Evolutionary conservation across 2,797 vertebrate species (phyloP).

Genomic region (Paedocypris micromegethes): DNA sequence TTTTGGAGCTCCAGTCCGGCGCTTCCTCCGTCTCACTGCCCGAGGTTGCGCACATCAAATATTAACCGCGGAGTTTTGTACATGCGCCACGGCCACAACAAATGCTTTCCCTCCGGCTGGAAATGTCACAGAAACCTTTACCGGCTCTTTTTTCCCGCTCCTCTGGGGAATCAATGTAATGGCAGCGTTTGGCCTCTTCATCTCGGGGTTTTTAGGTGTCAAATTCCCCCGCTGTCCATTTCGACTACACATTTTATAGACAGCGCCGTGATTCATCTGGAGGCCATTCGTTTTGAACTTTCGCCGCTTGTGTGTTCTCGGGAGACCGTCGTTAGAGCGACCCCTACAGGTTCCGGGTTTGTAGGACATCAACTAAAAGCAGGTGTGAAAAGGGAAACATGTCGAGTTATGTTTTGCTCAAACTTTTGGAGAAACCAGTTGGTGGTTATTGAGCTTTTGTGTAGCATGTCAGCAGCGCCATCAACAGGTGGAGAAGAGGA

Average conservation of each 20-base stretch:
- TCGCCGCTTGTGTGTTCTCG: neutral
- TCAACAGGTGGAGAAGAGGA: too few species aligned
- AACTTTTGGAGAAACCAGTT: too few species aligned
- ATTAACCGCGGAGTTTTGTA: slow-evolving; percentile 48
- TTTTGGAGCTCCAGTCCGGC: slow-evolving; percentile 24
- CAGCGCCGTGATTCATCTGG: slow-evolving; percentile 9
- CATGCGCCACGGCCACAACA: slow-evolving; percentile 38
- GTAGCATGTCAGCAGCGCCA: too few species aligned
- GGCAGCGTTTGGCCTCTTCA: slow-evolving; percentile 46
- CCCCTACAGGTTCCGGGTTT: too few species aligned
- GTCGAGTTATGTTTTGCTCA: too few species aligned
- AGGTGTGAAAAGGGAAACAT: too few species aligned
- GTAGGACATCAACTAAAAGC: too few species aligned
- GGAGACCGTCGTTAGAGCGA: neutral
- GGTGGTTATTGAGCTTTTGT: too few species aligned
- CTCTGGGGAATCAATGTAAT: slow-evolving; percentile 42
- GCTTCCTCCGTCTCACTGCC: slow-evolving; percentile 36
- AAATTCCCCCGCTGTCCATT: slow-evolving; percentile 41
- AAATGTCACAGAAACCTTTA: slow-evolving; percentile 54
- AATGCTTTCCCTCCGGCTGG: slow-evolving; percentile 45
- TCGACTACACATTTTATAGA: slow-evolving; percentile 32
- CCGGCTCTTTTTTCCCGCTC: slow-evolving; percentile 43
- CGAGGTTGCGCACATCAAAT: slow-evolving; percentile 50
- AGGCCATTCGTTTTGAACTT: slow-evolving; percentile 28
- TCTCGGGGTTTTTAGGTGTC: slow-evolving; percentile 36